Conservation (phyloP, 2,113 vertebrate genomes). For the Ornithorhynchus anatinus region DNA sequence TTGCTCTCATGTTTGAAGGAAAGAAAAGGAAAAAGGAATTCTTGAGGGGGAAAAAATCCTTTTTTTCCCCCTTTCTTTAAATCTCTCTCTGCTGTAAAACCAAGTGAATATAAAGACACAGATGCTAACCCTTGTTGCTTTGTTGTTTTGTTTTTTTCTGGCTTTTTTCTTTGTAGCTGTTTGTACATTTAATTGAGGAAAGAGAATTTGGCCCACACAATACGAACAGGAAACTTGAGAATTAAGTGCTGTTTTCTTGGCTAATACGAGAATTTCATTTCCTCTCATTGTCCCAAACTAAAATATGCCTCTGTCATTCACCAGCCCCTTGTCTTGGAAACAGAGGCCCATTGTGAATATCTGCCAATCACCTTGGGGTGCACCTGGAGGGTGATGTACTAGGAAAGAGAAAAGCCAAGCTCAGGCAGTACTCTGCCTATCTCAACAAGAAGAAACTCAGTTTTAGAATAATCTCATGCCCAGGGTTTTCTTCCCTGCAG, state of each 20-base stretch:
- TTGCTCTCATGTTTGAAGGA: slow-evolving; percentile 2
- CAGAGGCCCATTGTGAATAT: slow-evolving; percentile 4
- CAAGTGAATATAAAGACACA: too few species aligned
- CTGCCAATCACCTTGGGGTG: slow-evolving; percentile 48
- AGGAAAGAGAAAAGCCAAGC: slow-evolving; percentile 46
- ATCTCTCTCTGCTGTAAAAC: too few species aligned
- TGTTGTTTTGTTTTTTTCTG: too few species aligned
- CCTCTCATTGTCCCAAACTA: slow-evolving; percentile 58
- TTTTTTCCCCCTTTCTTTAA: too few species aligned
- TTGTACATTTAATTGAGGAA: slow-evolving; percentile 65
- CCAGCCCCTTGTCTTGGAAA: slow-evolving; percentile 53
- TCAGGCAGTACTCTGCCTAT: slow-evolving; percentile 56
- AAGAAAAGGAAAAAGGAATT: not conserved
- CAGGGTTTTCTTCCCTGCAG: too few species aligned
- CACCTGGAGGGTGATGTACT: slow-evolving; percentile 41
- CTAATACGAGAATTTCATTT: too few species aligned
- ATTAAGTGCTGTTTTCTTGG: too few species aligned
- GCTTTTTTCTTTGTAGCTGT: too few species aligned
- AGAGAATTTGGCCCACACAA: slow-evolving; percentile 58
- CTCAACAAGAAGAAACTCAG: slow-evolving; percentile 54
- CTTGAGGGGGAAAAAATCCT: too few species aligned
- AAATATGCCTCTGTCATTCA: slow-evolving; percentile 52
- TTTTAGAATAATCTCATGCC: too few species aligned
- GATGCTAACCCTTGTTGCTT: too few species aligned
- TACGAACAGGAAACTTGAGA: slow-evolving; percentile 50